Percentiles rank a stretch among this genome's conserved stretches.
Evolutionary conservation across 2,113 vertebrate genomes (phyloP).

Genomic region (Pelecanoides urinatrix): DNA sequence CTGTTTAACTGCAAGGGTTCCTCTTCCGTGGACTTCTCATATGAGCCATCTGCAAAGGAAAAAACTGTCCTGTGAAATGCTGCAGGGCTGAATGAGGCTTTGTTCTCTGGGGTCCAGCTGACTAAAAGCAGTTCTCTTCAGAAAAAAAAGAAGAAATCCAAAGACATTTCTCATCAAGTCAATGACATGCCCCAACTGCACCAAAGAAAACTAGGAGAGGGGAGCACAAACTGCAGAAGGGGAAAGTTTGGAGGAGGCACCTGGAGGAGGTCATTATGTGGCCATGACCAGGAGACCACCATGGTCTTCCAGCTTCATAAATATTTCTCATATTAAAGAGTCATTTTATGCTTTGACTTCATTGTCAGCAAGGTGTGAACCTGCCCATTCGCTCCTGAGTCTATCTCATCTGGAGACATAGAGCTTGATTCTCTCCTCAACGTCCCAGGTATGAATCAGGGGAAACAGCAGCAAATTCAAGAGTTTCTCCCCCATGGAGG

Average conservation of each 20-base stretch:
- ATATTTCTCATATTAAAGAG: not conserved
- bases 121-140: not conserved
- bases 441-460: too few relatives aligned
- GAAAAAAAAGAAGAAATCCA: too few relatives aligned
- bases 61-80: not conserved
- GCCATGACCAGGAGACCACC: not conserved
- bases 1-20: slow-evolving; percentile 77
- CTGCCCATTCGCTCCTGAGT: accelerated
- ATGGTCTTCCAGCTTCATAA: not conserved
- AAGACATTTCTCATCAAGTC: not conserved
- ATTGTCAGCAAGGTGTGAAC: not conserved
- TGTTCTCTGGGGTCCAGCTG: not conserved
- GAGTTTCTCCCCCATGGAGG: not conserved
- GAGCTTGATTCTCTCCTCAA: not conserved
- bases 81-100: not conserved
- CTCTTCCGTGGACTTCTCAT: slow-evolving; percentile 75
- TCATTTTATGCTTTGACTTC: not conserved
- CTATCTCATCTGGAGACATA: not conserved
- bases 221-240: not conserved
- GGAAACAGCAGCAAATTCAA: not conserved
- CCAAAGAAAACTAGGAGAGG: not conserved
- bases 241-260: not conserved
- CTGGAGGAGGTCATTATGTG: not conserved
- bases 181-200: not conserved
- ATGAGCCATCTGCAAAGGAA: slow-evolving; percentile 68